phyloP scores from a whole-genome alignment of 2,113 vertebrate genomes.

The Prochilodus magdalenae region DNA sequence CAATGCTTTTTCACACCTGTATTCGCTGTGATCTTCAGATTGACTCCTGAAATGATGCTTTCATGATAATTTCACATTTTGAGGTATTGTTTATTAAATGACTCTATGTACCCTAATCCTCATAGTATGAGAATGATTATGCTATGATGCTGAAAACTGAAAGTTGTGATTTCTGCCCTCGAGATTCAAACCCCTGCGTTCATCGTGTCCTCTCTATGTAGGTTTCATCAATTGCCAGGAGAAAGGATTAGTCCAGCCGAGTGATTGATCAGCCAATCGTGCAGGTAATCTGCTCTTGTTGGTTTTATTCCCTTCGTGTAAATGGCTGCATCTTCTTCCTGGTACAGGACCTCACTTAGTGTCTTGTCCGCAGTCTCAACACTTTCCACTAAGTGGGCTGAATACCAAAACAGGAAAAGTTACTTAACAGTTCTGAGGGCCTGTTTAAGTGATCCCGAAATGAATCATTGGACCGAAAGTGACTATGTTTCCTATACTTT shows the following conservation, averaged over 20 bases:
- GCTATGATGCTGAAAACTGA: no score
- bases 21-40: no score
- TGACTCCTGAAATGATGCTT: no score
- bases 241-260: slow-evolving; percentile 94
- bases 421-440: neutral
- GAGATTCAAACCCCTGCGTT: no score
- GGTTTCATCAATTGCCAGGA: slow-evolving; percentile 96
- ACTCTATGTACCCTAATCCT: no score
- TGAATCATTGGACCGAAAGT: slow-evolving; percentile 11
- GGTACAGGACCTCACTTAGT: neutral
- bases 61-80: no score
- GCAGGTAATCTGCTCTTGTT: slow-evolving; percentile 80
- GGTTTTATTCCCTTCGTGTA: slow-evolving; percentile 30
- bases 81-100: no score
- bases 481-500: neutral
- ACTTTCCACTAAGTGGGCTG: slow-evolving; percentile 22
- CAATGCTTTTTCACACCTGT: no score
- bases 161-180: no score
- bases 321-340: neutral
- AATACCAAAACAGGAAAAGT: slow-evolving; percentile 5
- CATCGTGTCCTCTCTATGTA: slow-evolving; percentile 61
- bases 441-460: slow-evolving; percentile 27
- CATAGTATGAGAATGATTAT: no score
- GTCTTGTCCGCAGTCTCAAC: neutral
- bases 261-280: slow-evolving; percentile 98